A percentile compares a stretch with the other conserved stretches of the same genome.
Conservation (phyloP, 2,888 invertebrate species). For the Leuctra nigra region DNA sequence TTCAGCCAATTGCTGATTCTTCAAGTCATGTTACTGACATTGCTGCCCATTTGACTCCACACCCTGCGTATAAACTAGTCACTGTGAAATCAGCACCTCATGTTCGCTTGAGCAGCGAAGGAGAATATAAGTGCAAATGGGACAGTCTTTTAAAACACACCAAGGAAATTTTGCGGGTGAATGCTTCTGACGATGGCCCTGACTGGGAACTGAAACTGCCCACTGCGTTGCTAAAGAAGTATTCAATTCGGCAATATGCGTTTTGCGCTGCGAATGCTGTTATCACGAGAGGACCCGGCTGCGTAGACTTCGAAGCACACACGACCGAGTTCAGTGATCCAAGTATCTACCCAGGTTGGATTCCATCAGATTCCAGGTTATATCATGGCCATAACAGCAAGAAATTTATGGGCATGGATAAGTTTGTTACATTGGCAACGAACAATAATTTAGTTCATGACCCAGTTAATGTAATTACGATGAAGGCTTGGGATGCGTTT, state of each 20-base stretch:
- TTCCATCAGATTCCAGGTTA: conserved; percentile 36
- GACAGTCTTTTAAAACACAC: conserved; percentile 36
- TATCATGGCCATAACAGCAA: conserved; percentile 39
- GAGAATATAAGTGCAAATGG: conserved; percentile 41
- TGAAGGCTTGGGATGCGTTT: conserved; percentile 45
- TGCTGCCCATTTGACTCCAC: conserved; percentile 40
- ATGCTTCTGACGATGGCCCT: too few relatives aligned
- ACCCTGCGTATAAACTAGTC: conserved; percentile 44
- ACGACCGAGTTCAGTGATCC: conserved; percentile 36
- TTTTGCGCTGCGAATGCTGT: conserved; percentile 39
- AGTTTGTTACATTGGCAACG: conserved; percentile 41
- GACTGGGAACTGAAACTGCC: conserved; percentile 32
- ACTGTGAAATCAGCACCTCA: conserved; percentile 42
- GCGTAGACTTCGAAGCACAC: conserved; percentile 27
- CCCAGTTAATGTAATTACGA: conserved; percentile 39
- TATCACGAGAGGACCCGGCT: conserved; percentile 38
- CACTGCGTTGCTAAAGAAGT: not conserved
- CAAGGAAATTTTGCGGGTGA: conserved; percentile 35
- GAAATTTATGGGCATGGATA: conserved; percentile 39
- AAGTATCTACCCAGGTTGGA: conserved; percentile 40
- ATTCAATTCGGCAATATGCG: conserved; percentile 25
- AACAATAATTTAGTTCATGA: conserved; percentile 42
- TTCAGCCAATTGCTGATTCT: conserved; percentile 39
- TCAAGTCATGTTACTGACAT: conserved; percentile 30
- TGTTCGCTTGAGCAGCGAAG: conserved; percentile 35